phyloP scores from a whole-genome alignment of 2,113 vertebrate species.

The Beaufortia kweichowensis region DNA sequence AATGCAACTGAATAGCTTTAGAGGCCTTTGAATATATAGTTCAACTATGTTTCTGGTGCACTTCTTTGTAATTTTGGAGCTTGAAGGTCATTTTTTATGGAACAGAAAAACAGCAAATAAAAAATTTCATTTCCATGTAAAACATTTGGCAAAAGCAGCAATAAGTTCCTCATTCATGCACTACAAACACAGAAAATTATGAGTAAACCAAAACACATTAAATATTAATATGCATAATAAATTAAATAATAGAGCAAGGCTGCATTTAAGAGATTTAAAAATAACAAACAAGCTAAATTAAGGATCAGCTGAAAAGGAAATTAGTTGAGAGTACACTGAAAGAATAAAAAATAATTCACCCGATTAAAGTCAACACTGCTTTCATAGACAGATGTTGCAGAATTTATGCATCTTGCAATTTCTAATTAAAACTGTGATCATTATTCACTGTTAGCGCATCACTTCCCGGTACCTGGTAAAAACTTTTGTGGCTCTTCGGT shows the following conservation, averaged over 20 bases:
- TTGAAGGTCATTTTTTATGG: too few species aligned
- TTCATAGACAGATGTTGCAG: neutral
- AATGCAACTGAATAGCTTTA: too few species aligned
- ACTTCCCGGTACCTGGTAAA: constrained; percentile 2
- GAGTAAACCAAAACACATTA: neutral
- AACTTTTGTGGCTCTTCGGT: neutral
- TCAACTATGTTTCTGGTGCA: too few species aligned
- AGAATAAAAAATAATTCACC: neutral
- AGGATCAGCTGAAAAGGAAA: neutral
- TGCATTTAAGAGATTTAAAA: neutral
- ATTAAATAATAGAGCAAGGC: neutral
- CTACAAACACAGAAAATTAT: neutral
- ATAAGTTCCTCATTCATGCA: neutral
- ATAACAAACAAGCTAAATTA: neutral
- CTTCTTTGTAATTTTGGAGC: too few species aligned
- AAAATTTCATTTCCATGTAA: neutral
- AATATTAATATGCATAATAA: neutral
- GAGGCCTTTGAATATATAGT: too few species aligned
- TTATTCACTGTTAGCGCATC: neutral
- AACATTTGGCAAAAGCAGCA: neutral
- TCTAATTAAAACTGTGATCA: constrained; percentile 23
- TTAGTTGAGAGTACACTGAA: neutral
- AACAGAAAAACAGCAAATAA: too few species aligned
- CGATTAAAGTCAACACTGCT: neutral
- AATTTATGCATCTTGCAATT: constrained; percentile 7